These are phyloP conservation scores for Protophormia terraenovae DNA, from an alignment of 2,888 invertebrate species.

Conservation along the genomic window DNA sequence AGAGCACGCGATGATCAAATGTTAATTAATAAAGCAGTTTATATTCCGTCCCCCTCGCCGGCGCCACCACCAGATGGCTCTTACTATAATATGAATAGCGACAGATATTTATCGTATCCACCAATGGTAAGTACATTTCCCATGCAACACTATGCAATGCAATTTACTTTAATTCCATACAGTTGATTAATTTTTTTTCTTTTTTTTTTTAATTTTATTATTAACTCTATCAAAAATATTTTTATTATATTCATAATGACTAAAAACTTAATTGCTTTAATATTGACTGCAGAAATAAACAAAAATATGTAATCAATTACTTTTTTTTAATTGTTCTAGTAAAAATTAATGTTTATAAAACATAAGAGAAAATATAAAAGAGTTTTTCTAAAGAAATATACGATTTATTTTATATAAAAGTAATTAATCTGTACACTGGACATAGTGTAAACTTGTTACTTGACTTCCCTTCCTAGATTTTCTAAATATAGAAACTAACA, in stretches of 20 bases:
- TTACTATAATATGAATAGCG: conserved; percentile 90
- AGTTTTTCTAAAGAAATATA: too few relatives aligned
- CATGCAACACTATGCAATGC: background rate
- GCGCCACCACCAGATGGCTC: conserved; percentile 90
- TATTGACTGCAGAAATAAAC: background rate
- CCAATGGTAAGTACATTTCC: conserved; percentile 82
- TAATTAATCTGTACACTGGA: too few relatives aligned
- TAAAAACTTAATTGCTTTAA: conserved; percentile 8
- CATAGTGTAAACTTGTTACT: too few relatives aligned
- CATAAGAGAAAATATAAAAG: too few relatives aligned
- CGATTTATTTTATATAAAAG: too few relatives aligned
- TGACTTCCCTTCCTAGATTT: too few relatives aligned
- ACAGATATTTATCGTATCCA: conserved; percentile 90
- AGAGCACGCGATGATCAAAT: conserved; percentile 81
- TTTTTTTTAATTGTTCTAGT: too few relatives aligned
- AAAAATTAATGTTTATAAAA: too few relatives aligned
- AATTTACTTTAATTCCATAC: background rate
- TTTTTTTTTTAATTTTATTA: conserved; percentile 29
- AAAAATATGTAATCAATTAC: background rate
- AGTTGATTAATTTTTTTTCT: too few relatives aligned
- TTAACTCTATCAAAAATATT: background rate
- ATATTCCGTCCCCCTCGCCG: conserved; percentile 84
- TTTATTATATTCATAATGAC: background rate
- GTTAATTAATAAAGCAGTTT: conserved; percentile 80
- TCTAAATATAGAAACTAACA: too few relatives aligned